These are phyloP conservation scores for Argyrosomus japonicus DNA, from an alignment of 2,113 vertebrate species.

Conservation along the genomic window DNA sequence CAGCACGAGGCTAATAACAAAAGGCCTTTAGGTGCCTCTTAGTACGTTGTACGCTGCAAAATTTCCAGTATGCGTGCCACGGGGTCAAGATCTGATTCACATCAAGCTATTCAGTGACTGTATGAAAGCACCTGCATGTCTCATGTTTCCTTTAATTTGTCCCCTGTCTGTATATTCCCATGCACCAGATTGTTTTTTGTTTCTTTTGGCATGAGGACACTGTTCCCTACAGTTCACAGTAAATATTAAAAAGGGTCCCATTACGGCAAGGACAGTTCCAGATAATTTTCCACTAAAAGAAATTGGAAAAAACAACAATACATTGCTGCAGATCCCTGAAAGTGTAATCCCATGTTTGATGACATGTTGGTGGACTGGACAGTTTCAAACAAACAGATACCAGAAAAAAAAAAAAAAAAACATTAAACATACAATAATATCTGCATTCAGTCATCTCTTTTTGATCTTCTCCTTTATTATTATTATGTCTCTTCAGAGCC, in stretches of 20 bases:
- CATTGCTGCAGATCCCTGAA: neutral
- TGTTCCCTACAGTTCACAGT: neutral
- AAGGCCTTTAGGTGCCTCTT: neutral
- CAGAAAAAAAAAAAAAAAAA: neutral
- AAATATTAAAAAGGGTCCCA: neutral
- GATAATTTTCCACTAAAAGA: neutral
- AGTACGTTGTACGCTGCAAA: too few relatives aligned
- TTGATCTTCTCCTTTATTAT: neutral
- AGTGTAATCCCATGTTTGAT: neutral
- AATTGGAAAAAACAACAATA: neutral
- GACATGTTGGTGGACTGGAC: neutral
- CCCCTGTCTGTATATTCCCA: too few relatives aligned
- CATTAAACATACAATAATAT: neutral
- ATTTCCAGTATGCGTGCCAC: neutral
- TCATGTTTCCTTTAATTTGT: neutral
- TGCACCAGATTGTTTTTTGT: neutral
- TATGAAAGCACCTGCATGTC: neutral
- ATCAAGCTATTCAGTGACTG: neutral
- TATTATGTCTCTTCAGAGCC: slow-evolving; percentile 43
- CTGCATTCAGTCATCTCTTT: neutral
- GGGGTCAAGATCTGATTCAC: neutral
- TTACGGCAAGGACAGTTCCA: neutral
- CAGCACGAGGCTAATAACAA: neutral
- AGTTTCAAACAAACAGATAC: neutral
- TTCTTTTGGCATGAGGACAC: neutral